These are phyloP conservation scores for Cosmorhoe ocellata DNA, from an alignment of 2,888 invertebrate genomes.

Conservation along the genomic window DNA sequence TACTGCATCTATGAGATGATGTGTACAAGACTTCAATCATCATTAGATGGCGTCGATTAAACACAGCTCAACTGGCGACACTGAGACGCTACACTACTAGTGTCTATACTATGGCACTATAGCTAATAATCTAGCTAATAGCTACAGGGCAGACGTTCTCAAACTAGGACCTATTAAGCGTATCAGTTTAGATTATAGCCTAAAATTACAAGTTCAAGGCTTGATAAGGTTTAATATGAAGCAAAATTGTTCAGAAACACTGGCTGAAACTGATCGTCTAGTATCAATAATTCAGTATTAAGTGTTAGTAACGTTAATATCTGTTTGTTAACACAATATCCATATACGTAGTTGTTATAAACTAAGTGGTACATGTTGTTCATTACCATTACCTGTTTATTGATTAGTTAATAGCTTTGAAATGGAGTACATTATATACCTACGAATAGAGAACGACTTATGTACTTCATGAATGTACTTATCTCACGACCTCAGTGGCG, in stretches of 20 bases:
- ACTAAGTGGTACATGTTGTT: too few relatives aligned
- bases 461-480: too few relatives aligned
- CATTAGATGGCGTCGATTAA: constrained; percentile 53
- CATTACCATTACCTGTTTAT: too few relatives aligned
- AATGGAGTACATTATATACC: not conserved
- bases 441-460: too few relatives aligned
- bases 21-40: constrained; percentile 48
- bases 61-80: constrained; percentile 32
- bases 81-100: constrained; percentile 19
- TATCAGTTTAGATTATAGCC: too few relatives aligned
- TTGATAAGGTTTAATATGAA: too few relatives aligned
- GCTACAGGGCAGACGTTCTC: not conserved
- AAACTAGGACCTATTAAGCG: not conserved
- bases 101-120: constrained; percentile 8
- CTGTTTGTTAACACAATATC: not conserved
- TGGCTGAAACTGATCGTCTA: too few relatives aligned
- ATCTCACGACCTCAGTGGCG: too few relatives aligned
- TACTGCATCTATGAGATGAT: constrained; percentile 8
- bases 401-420: not conserved
- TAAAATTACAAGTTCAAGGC: too few relatives aligned
- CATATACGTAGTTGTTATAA: too few relatives aligned
- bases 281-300: too few relatives aligned
- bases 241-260: too few relatives aligned
- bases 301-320: not conserved
- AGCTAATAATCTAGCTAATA: constrained; percentile 25